phyloP scores from a whole-genome alignment of 2,113 vertebrate genomes.

The Panthera leo region DNA sequence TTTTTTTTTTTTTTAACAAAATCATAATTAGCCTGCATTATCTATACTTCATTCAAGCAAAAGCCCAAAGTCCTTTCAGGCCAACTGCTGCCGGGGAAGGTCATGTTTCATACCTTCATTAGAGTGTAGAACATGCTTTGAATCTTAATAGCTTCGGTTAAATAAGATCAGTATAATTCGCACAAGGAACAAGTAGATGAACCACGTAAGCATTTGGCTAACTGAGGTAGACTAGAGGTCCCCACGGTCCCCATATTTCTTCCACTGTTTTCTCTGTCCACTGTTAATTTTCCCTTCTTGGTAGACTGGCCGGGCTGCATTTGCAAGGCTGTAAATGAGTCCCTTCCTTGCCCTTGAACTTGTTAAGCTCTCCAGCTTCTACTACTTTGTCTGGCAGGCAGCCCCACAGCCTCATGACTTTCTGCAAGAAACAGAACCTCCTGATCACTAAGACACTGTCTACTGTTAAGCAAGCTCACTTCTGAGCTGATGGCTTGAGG shows the following conservation, averaged over 20 bases:
- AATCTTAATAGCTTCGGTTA: slow-evolving; percentile 41
- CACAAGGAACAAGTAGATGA: not conserved
- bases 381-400: slow-evolving; percentile 47
- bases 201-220: not conserved
- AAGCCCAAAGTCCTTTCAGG: slow-evolving; percentile 12
- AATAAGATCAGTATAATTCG: slow-evolving; percentile 21
- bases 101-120: not conserved
- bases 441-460: slow-evolving; percentile 31
- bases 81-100: not conserved
- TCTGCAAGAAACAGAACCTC: slow-evolving; percentile 63
- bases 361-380: slow-evolving; percentile 66
- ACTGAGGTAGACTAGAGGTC: not conserved
- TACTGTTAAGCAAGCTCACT: slow-evolving; percentile 49
- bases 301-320: not conserved
- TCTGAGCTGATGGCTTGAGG: slow-evolving; percentile 47
- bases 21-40: not conserved
- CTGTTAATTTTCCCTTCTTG: slow-evolving; percentile 43
- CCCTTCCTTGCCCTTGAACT: slow-evolving; percentile 69
- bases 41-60: not conserved
- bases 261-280: slow-evolving; percentile 27
- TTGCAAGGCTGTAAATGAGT: slow-evolving; percentile 57
- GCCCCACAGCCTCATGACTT: slow-evolving; percentile 58
- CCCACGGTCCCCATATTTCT: not conserved
- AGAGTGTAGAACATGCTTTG: not conserved
- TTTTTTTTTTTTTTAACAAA: not conserved